A percentile compares a stretch with the other conserved stretches of the same genome.
phyloP scores from a whole-genome alignment of 2,113 vertebrate genomes.

The Oreotrochilus melanogaster region DNA sequence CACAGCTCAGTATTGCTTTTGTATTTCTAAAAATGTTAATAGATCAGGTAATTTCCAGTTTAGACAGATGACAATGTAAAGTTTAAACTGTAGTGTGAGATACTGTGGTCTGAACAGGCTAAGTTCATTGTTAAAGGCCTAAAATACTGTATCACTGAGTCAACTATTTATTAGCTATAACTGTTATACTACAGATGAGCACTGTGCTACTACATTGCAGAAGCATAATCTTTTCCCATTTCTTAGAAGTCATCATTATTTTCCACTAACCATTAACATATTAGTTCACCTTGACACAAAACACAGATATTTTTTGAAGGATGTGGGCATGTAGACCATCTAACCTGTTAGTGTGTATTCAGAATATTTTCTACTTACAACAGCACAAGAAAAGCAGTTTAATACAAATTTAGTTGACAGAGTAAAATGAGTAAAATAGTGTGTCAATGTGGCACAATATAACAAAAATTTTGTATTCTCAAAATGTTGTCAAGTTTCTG shows the following conservation, averaged over 20 bases:
- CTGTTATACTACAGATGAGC: background rate
- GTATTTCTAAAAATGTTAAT: background rate
- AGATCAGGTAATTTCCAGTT: background rate
- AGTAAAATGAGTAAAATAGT: background rate
- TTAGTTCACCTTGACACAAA: background rate
- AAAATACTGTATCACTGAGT: background rate
- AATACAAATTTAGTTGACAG: slow-evolving; percentile 10
- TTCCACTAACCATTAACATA: background rate
- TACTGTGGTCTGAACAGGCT: background rate
- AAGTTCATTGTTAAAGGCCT: background rate
- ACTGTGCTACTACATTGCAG: background rate
- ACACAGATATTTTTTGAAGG: background rate
- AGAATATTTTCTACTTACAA: slow-evolving; percentile 1
- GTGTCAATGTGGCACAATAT: background rate
- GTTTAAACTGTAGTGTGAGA: background rate
- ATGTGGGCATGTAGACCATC: background rate
- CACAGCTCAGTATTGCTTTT: background rate
- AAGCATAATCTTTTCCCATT: background rate
- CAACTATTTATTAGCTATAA: background rate
- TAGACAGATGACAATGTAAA: fast-evolving
- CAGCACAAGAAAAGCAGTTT: background rate
- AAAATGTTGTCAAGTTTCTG: background rate
- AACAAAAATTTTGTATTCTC: slow-evolving; percentile 1
- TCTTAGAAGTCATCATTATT: background rate
- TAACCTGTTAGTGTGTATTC: background rate